These are phyloP conservation scores for Thereuonema tuberculata DNA, from an alignment of 1,140 invertebrate species.

Conservation along the genomic window DNA sequence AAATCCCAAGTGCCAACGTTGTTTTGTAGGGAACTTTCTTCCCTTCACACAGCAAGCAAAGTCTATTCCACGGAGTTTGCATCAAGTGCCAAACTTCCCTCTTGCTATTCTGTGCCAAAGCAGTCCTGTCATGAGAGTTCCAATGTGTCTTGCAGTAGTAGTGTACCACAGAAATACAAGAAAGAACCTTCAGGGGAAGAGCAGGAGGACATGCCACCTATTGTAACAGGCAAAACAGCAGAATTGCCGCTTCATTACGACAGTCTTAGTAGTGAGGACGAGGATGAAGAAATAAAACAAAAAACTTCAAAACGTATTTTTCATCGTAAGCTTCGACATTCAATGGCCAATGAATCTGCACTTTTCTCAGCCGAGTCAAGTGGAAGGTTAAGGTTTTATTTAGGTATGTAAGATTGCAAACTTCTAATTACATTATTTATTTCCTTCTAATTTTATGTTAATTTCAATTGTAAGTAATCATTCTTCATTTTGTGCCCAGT, in stretches of 20 bases:
- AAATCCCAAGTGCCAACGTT: conserved; percentile 2
- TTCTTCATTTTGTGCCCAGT: no score
- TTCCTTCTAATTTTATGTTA: not conserved
- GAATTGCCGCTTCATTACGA: not conserved
- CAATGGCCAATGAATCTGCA: no score
- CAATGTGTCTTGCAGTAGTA: no score
- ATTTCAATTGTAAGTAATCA: no score
- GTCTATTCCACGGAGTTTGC: not conserved
- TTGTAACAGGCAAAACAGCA: no score
- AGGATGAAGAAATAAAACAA: not conserved
- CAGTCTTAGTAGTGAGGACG: conserved; percentile 1
- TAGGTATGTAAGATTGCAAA: not conserved
- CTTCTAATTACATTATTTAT: not conserved
- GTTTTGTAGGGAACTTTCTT: not conserved
- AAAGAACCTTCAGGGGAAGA: no score
- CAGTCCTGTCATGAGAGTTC: not conserved
- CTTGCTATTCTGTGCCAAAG: not conserved
- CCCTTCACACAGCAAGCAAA: not conserved
- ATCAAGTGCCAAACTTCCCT: not conserved
- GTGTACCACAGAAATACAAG: no score
- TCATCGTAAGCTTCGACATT: no score
- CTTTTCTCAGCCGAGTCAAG: not conserved
- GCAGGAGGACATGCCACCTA: no score
- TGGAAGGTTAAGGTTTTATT: conserved; percentile 1
- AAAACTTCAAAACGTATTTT: not conserved